Base-by-base conservation (phyloP, 2,888 invertebrate genomes). In the Dermolepida albohirtum region DNA sequence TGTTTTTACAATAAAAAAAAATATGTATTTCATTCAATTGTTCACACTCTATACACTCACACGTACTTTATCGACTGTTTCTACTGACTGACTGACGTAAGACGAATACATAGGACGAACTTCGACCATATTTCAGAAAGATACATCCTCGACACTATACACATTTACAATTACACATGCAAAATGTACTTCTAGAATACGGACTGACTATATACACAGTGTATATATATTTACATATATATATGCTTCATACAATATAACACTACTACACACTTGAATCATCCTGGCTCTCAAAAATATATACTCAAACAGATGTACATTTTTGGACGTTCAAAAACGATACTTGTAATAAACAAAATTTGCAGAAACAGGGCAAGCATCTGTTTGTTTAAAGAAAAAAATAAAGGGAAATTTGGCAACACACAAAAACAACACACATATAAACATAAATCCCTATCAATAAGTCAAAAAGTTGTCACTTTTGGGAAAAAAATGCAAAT, bases 1-100 rank as follows among this genome's bases (percentile, higher is more conserved):
- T 47, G 79, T 76, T 80, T 81, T 81, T 81, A 81, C 81, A 81
- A 81, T 81, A 81, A 81, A 78, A 68, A n/a, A 22, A 47, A 50
- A 66, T 57, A 62, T 62, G 22, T 70, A 68, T 70, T 67, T 68
- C 68, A 64, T 68, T 70, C 47, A 57, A 70, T 64, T 67, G 51
- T 59, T 51, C 57, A 67, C 57, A 39, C 22, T 44, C 7, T 14
- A 52, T 54, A 52, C 52, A 16, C 34, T 12, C 12, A 12, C 14
- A 65, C 39, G 22, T 27, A 65, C 54, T 47, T 54, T 47, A 16
- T 29, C 2, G 49, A 63, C 49, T 6, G 10, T 34, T 34, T 34
- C 6, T 8, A 34, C 34, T 34, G 34, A 49, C 49, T 22, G 5
- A 49, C 22, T 6, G 16, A 49, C n/a, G n/a, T 49, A 22, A 6